A percentile compares a stretch with the other conserved stretches of the same genome.
These are phyloP conservation scores for Philopotamus ludificatus DNA, from an alignment of 1,140 invertebrate genomes.

Conservation along the genomic window DNA sequence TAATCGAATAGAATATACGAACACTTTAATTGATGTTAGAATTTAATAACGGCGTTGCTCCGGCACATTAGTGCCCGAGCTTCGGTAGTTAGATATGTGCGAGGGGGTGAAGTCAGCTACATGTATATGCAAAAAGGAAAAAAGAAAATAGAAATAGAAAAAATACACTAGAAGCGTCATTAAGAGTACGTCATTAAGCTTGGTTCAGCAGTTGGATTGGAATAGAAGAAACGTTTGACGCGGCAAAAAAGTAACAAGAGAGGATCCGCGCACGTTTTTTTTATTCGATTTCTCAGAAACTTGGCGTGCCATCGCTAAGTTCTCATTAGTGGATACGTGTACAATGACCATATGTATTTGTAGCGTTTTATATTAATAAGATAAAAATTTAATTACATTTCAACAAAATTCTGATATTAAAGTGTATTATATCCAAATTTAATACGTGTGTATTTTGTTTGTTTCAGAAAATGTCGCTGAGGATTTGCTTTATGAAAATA, in stretches of 20 bases:
- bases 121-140: neutral
- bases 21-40: no score
- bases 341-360: neutral
- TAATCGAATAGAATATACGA: no score
- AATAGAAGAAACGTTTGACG: constrained; percentile 24
- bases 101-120: no score
- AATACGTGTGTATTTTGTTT: no score
- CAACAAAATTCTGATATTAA: no score
- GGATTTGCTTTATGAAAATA: no score
- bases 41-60: no score
- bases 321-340: constrained; percentile 30
- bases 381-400: no score
- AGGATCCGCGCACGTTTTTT: constrained; percentile 1
- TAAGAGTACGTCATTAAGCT: constrained; percentile 37
- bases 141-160: neutral
- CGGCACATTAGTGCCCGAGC: neutral
- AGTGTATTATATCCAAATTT: no score
- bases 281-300: constrained; percentile 4
- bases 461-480: no score
- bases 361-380: no score
- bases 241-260: constrained; percentile 26
- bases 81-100: no score
- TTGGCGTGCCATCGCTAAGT: neutral
- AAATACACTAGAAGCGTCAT: constrained; percentile 23
- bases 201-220: constrained; percentile 27